Conservation (phyloP, 2,797 vertebrate species). For the Phoxinus dragarum region DNA sequence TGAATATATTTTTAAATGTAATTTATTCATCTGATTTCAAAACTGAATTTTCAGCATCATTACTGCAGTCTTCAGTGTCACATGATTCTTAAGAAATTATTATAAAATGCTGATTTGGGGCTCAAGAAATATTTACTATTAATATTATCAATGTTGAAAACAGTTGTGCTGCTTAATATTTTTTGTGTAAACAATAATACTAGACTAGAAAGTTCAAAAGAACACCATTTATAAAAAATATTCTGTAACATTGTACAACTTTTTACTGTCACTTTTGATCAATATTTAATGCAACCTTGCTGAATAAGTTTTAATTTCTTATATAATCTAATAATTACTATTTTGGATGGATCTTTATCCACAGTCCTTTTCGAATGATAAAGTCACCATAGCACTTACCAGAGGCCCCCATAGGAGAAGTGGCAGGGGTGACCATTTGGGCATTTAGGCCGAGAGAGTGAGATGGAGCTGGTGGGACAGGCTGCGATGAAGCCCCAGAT, state of each 20-base stretch:
- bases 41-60: background rate
- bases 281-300: background rate
- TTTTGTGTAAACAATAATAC: background rate
- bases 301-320: background rate
- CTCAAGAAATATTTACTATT: background rate
- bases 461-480: constrained; percentile 85
- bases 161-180: background rate
- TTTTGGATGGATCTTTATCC: background rate
- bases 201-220: background rate
- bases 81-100: background rate
- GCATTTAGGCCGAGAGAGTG: constrained; percentile 90
- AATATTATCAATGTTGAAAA: background rate
- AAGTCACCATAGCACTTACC: constrained; percentile 75
- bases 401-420: constrained; percentile 95
- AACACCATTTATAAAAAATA: background rate
- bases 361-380: background rate
- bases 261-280: background rate
- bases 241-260: background rate
- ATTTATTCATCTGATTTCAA: background rate
- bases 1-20: background rate
- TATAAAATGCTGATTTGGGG: background rate
- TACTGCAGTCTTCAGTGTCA: background rate
- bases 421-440: constrained; percentile 95
- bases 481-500: constrained; percentile 81
- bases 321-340: too few relatives aligned